Conservation (phyloP, 2,113 vertebrate genomes). For the Hemiprocne comata region DNA sequence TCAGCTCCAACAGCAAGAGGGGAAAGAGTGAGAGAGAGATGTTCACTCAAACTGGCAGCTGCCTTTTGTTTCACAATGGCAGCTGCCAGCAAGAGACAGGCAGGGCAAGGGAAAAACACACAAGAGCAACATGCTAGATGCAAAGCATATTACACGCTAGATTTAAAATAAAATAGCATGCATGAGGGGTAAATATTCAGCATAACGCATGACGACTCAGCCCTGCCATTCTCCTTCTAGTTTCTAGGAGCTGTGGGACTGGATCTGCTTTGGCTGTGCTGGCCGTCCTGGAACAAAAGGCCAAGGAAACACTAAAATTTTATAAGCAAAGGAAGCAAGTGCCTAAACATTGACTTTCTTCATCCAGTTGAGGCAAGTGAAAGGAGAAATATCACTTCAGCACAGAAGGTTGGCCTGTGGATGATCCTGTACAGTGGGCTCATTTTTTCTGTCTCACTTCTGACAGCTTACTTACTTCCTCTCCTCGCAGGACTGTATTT, state of each 20-base stretch:
- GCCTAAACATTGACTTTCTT: not conserved
- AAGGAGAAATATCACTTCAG: not conserved
- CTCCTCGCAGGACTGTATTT: not conserved
- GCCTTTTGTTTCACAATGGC: constrained; percentile 68
- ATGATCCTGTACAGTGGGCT: constrained; percentile 7
- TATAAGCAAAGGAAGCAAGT: not conserved
- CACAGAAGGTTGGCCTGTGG: not conserved
- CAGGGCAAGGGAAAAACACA: constrained; percentile 66
- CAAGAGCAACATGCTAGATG: constrained; percentile 64
- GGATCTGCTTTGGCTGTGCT: not conserved
- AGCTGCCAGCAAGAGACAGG: constrained; percentile 71
- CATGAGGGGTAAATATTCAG: constrained; percentile 51
- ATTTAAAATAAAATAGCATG: constrained; percentile 71
- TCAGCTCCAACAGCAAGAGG: constrained; percentile 50
- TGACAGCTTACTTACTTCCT: not conserved
- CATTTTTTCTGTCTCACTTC: not conserved
- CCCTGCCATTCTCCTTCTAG: not conserved
- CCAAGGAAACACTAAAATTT: not conserved
- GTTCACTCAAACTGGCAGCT: constrained; percentile 74
- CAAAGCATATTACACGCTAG: constrained; percentile 71
- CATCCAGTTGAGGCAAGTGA: not conserved
- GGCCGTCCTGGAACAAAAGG: not conserved
- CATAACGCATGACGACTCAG: constrained; percentile 37
- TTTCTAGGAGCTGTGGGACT: not conserved
- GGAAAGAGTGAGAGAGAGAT: constrained; percentile 56